Percentiles rank a stretch among this genome's conserved stretches.
Conservation (phyloP, 2,797 vertebrate species). For the Neosilurus hyrtlii region DNA sequence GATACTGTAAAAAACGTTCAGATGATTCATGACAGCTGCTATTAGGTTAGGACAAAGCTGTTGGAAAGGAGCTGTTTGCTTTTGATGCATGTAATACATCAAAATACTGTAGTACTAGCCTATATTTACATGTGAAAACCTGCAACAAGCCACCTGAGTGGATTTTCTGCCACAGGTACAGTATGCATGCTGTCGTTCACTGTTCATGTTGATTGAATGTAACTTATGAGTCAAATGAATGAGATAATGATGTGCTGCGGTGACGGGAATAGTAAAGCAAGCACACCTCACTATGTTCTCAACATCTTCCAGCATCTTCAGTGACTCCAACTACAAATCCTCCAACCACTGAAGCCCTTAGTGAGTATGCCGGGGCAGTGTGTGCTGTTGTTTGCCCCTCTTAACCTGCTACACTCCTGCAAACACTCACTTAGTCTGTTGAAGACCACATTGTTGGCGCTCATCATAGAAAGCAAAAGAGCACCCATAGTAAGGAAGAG, state of each 20-base stretch:
- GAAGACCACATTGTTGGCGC: slow-evolving; percentile 20
- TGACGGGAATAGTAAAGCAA: not conserved
- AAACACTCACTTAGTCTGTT: slow-evolving; percentile 45
- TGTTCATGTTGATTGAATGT: slow-evolving; percentile 17
- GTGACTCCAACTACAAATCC: slow-evolving; percentile 67
- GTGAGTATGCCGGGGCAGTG: slow-evolving; percentile 74
- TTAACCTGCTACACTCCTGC: slow-evolving; percentile 48
- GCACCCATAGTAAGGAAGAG: slow-evolving; percentile 28
- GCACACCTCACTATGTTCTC: slow-evolving; percentile 69
- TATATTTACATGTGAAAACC: not conserved
- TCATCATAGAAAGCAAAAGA: slow-evolving; percentile 34
- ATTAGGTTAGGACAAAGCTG: not conserved
- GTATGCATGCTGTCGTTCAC: slow-evolving; percentile 3
- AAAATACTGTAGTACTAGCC: not conserved
- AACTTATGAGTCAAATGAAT: not conserved
- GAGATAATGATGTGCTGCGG: slow-evolving; percentile 14
- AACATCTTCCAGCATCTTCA: slow-evolving; percentile 76
- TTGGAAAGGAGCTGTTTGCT: not conserved
- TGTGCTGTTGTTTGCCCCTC: slow-evolving; percentile 50
- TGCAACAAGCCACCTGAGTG: not conserved
- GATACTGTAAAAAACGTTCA: slow-evolving; percentile 12
- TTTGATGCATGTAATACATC: not conserved
- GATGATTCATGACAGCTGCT: slow-evolving; percentile 7
- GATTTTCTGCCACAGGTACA: slow-evolving; percentile 10
- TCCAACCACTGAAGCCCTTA: slow-evolving; percentile 70